Conservation (phyloP, 2,888 invertebrate species). For the Tetragnatha montana region DNA sequence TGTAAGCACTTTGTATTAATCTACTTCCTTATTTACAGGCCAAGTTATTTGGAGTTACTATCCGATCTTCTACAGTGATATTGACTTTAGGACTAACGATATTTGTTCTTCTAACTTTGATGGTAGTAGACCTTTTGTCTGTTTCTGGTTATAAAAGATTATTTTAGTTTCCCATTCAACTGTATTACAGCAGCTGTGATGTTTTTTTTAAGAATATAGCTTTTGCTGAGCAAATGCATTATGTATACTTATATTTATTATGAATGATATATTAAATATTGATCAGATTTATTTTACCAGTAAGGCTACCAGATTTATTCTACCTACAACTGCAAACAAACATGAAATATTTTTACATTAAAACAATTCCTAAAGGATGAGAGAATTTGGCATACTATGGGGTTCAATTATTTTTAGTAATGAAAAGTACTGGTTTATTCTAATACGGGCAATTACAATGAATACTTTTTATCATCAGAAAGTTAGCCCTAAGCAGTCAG, state of each 20-base stretch:
- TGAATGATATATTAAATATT: not conserved
- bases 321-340: not conserved
- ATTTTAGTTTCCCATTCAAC: conserved; percentile 4
- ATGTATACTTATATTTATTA: conserved; percentile 27
- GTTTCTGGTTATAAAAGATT: conserved; percentile 49
- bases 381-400: too few species aligned
- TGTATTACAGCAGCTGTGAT: conserved; percentile 28
- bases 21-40: conserved; percentile 40
- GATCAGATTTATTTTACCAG: not conserved
- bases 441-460: too few species aligned
- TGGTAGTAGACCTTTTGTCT: conserved; percentile 61
- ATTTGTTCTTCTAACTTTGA: conserved; percentile 64
- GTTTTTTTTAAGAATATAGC: conserved; percentile 18
- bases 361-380: not conserved
- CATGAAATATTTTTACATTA: not conserved
- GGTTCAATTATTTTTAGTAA: too few species aligned
- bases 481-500: too few species aligned
- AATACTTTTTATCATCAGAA: too few species aligned
- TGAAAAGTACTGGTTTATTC: too few species aligned
- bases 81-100: conserved; percentile 66
- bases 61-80: conserved; percentile 70
- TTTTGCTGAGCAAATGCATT: not conserved
- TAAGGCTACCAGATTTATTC: too few species aligned
- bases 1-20: too few species aligned
- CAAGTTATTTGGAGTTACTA: conserved; percentile 61